phyloP scores from a whole-genome alignment of 2,888 invertebrate species.

The Zygaena filipendulae region DNA sequence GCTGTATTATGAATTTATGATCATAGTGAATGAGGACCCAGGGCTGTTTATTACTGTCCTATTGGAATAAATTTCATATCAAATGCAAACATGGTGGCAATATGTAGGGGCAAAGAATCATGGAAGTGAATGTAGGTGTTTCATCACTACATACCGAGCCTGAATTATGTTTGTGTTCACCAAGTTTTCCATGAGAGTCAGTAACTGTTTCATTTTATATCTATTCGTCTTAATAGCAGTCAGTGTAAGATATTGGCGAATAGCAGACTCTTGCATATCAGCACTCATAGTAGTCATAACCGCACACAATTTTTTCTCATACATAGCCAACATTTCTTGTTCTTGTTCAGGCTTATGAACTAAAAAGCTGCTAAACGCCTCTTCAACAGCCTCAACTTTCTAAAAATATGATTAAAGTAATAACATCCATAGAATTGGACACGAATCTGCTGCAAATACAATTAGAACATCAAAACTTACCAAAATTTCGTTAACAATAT shows the following conservation, averaged over 20 bases:
- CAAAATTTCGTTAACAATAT: constrained; percentile 74
- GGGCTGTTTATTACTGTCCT: no score
- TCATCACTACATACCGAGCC: constrained; percentile 77
- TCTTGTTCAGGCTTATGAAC: constrained; percentile 80
- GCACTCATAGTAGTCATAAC: constrained; percentile 73
- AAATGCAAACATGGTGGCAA: no score
- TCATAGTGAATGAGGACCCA: no score
- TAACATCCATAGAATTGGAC: constrained; percentile 1
- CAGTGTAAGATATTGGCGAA: constrained; percentile 79
- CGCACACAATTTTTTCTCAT: constrained; percentile 75
- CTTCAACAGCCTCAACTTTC: constrained; percentile 87
- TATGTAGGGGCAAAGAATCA: no score
- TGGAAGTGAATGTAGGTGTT: no score
- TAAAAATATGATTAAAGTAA: constrained; percentile 33
- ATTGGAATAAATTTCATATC: no score
- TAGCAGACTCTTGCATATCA: constrained; percentile 79
- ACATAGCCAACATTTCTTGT: constrained; percentile 72
- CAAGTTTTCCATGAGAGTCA: constrained; percentile 79
- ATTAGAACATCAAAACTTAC: constrained; percentile 39
- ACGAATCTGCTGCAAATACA: background rate
- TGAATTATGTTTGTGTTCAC: constrained; percentile 79
- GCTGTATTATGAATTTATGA: no score
- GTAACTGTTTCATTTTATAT: constrained; percentile 78
- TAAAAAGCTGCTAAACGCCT: constrained; percentile 89
- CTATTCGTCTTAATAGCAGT: constrained; percentile 80